Conservation (phyloP, 2,888 invertebrate genomes). For the Stenodema calcarata region DNA sequence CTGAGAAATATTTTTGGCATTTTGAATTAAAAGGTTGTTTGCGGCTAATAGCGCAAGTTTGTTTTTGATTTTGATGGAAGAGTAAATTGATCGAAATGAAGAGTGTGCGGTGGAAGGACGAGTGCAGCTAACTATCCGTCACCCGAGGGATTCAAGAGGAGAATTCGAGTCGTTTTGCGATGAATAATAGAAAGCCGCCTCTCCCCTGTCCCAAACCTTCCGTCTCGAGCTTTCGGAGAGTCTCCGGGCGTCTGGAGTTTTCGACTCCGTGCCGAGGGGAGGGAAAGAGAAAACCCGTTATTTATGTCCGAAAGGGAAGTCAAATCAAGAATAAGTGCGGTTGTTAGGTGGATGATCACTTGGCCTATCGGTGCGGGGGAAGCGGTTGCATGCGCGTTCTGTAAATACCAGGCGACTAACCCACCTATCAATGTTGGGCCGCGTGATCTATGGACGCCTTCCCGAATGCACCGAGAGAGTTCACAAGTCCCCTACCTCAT, state of each 20-base stretch:
- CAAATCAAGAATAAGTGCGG: conserved; percentile 53
- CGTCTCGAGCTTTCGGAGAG: background rate
- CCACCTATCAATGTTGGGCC: conserved; percentile 21
- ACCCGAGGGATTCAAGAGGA: conserved; percentile 30
- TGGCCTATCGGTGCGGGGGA: background rate
- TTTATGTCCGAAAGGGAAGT: conserved; percentile 32
- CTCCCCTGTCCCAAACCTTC: background rate
- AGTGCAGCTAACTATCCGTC: conserved; percentile 35
- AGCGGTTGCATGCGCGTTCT: background rate
- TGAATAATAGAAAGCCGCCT: conserved; percentile 32
- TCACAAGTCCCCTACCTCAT: conserved; percentile 10
- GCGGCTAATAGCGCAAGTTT: no score
- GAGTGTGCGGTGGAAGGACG: background rate
- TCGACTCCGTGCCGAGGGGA: background rate
- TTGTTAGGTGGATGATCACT: conserved; percentile 52
- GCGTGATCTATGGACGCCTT: background rate
- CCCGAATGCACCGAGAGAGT: background rate
- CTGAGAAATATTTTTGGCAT: no score
- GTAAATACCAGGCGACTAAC: background rate
- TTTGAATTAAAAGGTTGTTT: no score
- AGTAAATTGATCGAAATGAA: background rate
- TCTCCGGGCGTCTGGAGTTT: background rate
- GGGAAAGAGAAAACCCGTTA: conserved; percentile 29
- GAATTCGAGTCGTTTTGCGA: conserved; percentile 25
- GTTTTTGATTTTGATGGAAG: background rate